Conservation (phyloP, 2,888 invertebrate species). For the Platycnemis pennipes region DNA sequence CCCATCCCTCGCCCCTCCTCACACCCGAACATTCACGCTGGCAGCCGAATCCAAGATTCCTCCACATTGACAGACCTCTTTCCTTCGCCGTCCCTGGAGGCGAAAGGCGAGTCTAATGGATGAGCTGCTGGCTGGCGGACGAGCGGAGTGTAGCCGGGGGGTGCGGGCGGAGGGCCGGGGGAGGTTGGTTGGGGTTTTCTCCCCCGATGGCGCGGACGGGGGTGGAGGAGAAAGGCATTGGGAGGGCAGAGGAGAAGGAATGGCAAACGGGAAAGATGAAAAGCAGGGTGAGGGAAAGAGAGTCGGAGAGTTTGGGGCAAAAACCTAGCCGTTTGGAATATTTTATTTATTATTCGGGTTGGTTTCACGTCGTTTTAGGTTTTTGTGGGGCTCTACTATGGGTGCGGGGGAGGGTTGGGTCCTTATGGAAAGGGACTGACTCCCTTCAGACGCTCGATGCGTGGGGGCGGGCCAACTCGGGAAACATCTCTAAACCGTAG, state of each 20-base stretch:
- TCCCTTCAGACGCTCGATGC: not conserved
- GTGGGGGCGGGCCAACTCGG: not conserved
- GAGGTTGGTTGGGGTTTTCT: not conserved
- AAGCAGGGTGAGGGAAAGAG: not conserved
- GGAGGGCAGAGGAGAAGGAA: not conserved
- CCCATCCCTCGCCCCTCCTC: not conserved
- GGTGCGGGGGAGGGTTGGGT: not conserved
- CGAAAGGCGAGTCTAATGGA: constrained; percentile 36
- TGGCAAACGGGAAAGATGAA: constrained; percentile 18
- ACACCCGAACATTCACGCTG: not conserved
- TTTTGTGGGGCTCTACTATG: constrained; percentile 3
- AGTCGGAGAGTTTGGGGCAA: constrained; percentile 1
- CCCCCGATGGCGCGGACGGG: not conserved
- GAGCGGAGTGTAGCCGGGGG: not conserved
- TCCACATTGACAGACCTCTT: not conserved
- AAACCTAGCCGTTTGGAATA: constrained; percentile 51
- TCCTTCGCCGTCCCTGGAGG: not conserved
- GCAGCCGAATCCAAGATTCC: constrained; percentile 23
- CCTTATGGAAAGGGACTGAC: not conserved
- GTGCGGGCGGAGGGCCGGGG: not conserved
- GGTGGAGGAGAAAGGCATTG: not conserved
- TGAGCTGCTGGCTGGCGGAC: constrained; percentile 27
- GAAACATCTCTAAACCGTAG: not conserved
- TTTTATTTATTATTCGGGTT: constrained; percentile 55
- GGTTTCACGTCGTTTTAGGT: constrained; percentile 57